phyloP scores from a whole-genome alignment of 1,140 invertebrate species.

The Leptonema lineaticorne region DNA sequence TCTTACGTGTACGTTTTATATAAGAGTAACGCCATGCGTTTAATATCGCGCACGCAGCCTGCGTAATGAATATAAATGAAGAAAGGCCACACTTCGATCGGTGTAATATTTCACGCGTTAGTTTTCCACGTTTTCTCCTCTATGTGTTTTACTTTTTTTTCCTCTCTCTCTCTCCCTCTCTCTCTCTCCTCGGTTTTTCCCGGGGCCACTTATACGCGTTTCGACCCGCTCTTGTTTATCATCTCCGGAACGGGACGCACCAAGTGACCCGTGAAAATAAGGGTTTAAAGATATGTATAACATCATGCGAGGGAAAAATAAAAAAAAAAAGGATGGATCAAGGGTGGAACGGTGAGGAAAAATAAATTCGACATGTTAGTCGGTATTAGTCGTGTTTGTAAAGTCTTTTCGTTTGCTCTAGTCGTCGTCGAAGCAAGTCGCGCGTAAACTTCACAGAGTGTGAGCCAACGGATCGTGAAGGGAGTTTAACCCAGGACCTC shows the following conservation, averaged over 20 bases:
- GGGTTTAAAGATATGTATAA: conserved; percentile 9
- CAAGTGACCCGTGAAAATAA: conserved; percentile 8
- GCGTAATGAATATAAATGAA: too few relatives aligned
- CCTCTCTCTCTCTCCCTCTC: too few relatives aligned
- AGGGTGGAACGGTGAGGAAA: too few relatives aligned
- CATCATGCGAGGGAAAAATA: not conserved
- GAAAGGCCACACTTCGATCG: not conserved
- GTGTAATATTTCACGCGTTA: not conserved
- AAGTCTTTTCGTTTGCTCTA: conserved; percentile 1
- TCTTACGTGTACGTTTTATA: too few relatives aligned
- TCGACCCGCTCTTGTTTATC: too few relatives aligned
- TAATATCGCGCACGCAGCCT: too few relatives aligned
- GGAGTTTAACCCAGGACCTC: not conserved
- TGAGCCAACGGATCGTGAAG: not conserved
- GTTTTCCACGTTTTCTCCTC: not conserved
- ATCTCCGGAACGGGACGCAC: too few relatives aligned
- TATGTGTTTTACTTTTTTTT: too few relatives aligned
- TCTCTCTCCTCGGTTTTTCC: too few relatives aligned
- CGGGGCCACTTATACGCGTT: too few relatives aligned
- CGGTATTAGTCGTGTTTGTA: conserved; percentile 14
- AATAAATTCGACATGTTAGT: conserved; percentile 11
- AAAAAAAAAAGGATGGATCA: too few relatives aligned
- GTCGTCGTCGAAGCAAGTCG: not conserved
- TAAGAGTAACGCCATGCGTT: too few relatives aligned
- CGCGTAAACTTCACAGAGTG: not conserved